phyloP scores from a whole-genome alignment of 2,113 vertebrate species.

The Cyanoderma ruficeps region DNA sequence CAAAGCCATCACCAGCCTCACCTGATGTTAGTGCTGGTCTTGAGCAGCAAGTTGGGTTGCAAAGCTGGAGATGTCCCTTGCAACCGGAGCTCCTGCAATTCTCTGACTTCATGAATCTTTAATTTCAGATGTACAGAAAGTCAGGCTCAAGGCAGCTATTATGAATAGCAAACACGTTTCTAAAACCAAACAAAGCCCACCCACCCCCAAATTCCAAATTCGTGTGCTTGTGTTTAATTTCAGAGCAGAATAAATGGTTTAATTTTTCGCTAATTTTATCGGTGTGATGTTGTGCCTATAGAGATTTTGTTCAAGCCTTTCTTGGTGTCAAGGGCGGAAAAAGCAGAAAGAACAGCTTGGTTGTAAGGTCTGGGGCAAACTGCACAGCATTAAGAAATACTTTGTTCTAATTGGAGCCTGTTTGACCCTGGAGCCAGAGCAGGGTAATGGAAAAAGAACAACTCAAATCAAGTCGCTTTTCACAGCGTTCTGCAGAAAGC shows the following conservation, averaged over 20 bases:
- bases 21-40: not conserved
- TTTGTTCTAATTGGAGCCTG: conserved; percentile 46
- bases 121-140: not conserved
- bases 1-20: not conserved
- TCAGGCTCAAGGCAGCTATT: not conserved
- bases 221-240: not conserved
- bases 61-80: not conserved
- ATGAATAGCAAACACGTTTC: not conserved
- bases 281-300: not conserved
- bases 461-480: not conserved
- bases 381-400: conserved; percentile 11
- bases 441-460: conserved; percentile 29
- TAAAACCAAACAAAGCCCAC: not conserved
- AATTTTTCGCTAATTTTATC: not conserved
- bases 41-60: not conserved
- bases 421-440: conserved; percentile 57
- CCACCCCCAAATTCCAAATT: not conserved
- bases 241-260: not conserved
- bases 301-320: not conserved
- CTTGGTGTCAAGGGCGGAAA: not conserved
- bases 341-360: conserved; percentile 16
- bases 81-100: not conserved
- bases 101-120: not conserved
- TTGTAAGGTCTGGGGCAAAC: conserved; percentile 42
- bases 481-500: not conserved